Base-by-base conservation (phyloP, 2,113 vertebrate genomes). In the Dicaeum eximium region DNA sequence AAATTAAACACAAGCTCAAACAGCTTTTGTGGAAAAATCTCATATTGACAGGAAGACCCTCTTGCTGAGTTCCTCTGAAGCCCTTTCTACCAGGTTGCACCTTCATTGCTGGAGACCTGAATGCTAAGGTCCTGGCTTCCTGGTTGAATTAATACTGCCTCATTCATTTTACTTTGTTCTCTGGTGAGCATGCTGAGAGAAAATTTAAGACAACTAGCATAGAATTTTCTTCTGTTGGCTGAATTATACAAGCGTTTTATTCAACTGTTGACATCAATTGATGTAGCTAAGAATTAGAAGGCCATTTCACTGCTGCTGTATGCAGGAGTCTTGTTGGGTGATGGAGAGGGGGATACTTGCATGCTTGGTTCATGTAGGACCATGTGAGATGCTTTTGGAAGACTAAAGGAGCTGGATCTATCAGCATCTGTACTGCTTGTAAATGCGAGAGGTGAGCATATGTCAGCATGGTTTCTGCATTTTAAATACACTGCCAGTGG, bases 401-500 rank as follows among this genome's bases (percentile, higher is more conserved):
- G 33, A 69, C 27, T 23, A 21, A 73, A 47, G 44, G 33, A 90
- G 27, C 24, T 56, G 28, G 27, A 50, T 83, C 33, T 70, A 6
- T 58, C 50, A 42, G 42, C 11, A 35, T 90, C 45, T 62, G 11
- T 70, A 37, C 45, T 2, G 6, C 6, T 1, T 73, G 61, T 56
- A 50, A 53, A 71, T 57, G 60, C 5, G 11, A 57, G n/a, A 90
- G 74, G 53, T 54, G 24, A 92, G 51, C 79, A 47, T 60, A 74
- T 67, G 64, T 51, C 38, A 73, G n/a, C 56, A 51, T 90, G 5
- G 1, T 57, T 83, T 90, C 35, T 80, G 82, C 67, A 45, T 90
- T 92, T 67, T 66, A 28, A 92, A 80, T 90, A 92, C 69, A 51
- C 10, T 91, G 62, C 80, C 56, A 62, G 44, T 83, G 64, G 60